Evolutionary conservation across 1,140 invertebrate species (phyloP), one percentile per base, ranked within the genome.

Genomic region (Heliconius congener): DNA sequence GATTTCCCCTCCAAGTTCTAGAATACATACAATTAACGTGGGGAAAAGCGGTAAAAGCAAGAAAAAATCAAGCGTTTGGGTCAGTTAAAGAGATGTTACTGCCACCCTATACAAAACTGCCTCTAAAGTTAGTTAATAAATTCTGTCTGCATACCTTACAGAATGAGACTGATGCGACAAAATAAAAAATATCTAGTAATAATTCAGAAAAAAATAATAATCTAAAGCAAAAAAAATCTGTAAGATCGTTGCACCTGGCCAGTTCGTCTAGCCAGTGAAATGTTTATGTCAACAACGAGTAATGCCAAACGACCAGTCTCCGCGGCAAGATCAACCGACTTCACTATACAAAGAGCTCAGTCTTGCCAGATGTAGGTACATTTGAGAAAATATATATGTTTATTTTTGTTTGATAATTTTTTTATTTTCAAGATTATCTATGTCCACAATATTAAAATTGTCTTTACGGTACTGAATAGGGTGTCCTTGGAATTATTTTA

Each of bases 261-360:
- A 82, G 75, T 77, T 81, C 79, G 72, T 76, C 74, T 66, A 74
- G 80, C 82, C 78, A 81, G 78, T 77, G 77, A 80, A 78, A 71
- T 89, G 87, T 90, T 88, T 90, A 89, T 89, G 86, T 91, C 89
- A 91, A 91, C 89, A 89, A 84, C 81, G 82, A 75, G 79, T 78
- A 73, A 84, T 88, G 88, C 86, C 87, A 90, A 87, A 71, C 71
- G 72, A 74, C 71, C 23, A 57, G 70, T 73, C 79, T 66, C 76
- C 76, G 50, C 71, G 42, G 71, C 55, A 66, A 66, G 60, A 66
- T 66, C 60, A 66, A 66, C 60, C 60, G 60, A 55, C 71, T 50
- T 23, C 57, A 70, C n/a, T 42, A 46, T 46, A 46, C 3, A 4
- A 66, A 76, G 37, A 76, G 74, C 42, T 76, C 74, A 70, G 66